Evolutionary conservation across 2,113 vertebrate genomes (phyloP).

Genomic region (Coregonus clupeaformis): DNA sequence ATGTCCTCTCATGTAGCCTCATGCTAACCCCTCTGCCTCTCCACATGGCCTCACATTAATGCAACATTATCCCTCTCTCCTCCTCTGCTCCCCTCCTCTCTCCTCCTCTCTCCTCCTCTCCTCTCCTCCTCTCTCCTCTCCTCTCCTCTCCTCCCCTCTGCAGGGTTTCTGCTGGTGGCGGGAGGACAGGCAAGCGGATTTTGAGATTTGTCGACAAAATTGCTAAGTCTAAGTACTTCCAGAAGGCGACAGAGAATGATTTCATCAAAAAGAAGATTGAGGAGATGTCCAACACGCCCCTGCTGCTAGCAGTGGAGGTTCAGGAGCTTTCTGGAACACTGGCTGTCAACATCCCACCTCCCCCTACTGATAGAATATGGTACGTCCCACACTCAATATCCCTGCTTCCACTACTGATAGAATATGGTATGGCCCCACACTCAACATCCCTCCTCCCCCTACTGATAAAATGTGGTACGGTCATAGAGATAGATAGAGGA

Average conservation of each 20-base stretch:
- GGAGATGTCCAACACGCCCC: slow-evolving; percentile 86
- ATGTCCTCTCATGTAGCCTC: slow-evolving; percentile 18
- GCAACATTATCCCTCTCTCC: too few relatives aligned
- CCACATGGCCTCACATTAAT: too few relatives aligned
- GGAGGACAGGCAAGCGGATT: slow-evolving; percentile 82
- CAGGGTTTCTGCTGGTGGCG: slow-evolving; percentile 51
- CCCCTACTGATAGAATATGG: slow-evolving; percentile 87
- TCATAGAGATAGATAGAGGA: too few relatives aligned
- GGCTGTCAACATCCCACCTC: slow-evolving; percentile 82
- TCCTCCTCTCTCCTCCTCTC: too few relatives aligned
- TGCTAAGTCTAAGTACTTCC: slow-evolving; percentile 87
- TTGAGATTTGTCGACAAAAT: slow-evolving; percentile 89
- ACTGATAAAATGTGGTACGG: slow-evolving; percentile 88
- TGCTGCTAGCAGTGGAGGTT: slow-evolving; percentile 86
- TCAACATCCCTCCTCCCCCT: slow-evolving; percentile 85
- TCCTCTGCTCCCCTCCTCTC: background rate
- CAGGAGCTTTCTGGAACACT: slow-evolving; percentile 82
- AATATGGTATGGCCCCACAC: slow-evolving; percentile 4
- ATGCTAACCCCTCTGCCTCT: too few relatives aligned
- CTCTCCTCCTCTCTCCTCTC: background rate
- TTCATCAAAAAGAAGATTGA: slow-evolving; percentile 91
- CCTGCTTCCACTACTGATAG: background rate
- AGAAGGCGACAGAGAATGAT: slow-evolving; percentile 85
- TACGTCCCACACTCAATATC: slow-evolving; percentile 44
- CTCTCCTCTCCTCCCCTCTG: slow-evolving; percentile 43